phyloP scores from a whole-genome alignment of 2,797 vertebrate genomes.

The Xenops minutus region DNA sequence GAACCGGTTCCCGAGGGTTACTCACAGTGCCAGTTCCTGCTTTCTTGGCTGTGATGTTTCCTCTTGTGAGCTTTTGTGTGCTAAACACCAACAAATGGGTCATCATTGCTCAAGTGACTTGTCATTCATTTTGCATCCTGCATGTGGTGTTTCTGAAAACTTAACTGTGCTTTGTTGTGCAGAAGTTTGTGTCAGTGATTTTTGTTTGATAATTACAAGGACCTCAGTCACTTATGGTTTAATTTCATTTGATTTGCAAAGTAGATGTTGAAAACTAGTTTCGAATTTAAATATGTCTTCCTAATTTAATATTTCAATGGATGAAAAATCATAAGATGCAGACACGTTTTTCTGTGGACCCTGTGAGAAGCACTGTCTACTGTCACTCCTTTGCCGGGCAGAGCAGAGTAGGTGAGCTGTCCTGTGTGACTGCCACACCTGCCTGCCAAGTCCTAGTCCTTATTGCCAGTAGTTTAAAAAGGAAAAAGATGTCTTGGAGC shows the following conservation, averaged over 20 bases:
- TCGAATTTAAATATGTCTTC: background rate
- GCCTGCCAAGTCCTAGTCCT: background rate
- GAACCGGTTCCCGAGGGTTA: background rate
- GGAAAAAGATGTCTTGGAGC: background rate
- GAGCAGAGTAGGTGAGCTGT: background rate
- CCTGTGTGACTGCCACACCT: background rate
- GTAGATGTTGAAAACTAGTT: background rate
- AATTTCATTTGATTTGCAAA: background rate
- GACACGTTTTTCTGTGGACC: background rate
- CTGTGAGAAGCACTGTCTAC: background rate
- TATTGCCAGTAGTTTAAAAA: background rate
- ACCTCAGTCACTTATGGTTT: background rate
- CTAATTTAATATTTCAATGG: background rate
- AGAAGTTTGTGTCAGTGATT: background rate
- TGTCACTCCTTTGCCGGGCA: background rate
- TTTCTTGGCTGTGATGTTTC: background rate
- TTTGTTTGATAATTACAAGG: background rate
- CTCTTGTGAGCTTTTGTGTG: background rate
- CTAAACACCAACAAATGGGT: background rate
- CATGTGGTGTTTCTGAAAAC: background rate
- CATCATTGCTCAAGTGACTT: background rate
- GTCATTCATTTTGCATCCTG: slow-evolving; percentile 4
- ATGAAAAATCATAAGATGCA: background rate
- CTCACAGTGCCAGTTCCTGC: background rate
- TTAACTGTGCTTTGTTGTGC: background rate